Evolutionary conservation across 2,797 vertebrate species (phyloP), one percentile per base, ranked within the genome.

Genomic region (Tenualosa thibaudeaui): DNA sequence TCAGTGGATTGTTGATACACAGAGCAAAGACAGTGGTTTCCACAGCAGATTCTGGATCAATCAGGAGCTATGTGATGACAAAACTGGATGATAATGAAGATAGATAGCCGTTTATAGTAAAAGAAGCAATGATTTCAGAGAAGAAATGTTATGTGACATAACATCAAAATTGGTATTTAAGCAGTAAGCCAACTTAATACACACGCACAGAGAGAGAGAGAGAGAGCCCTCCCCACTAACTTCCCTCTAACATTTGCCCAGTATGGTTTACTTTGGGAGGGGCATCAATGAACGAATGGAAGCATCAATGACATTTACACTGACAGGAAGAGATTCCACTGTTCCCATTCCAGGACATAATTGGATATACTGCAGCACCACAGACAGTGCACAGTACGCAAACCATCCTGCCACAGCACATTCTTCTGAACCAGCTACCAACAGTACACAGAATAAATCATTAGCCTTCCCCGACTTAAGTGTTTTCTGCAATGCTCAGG

Each of bases 311-410:
- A 19, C 71, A 78, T 78, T 78, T 78, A 22, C 71, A 43, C 71
- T 78, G 71, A 78, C 71, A 78, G 58, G 58, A 62, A 62, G 71
- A 78, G 71, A 78, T 46, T 43, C 71, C 71, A 78, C 71, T 43
- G 71, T 78, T 78, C 40, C 40, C 71, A 78, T 78, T 78, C 71
- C 71, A 78, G 71, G 71, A 78, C 71, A 78, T 78, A 43, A 78
- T 78, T 78, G 71, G 71, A 46, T 78, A 46, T 78, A 78, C 71
- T 78, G 71, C 71, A 78, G 37, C 71, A 22, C 37, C 37, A 51
- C 49, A 54, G 46, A 46, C 60, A 22, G 60, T 31, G 26, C 65
- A 71, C 65, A 31, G 31, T 10, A 71, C 12, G 46, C 26, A 7
- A 46, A 22, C 40, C 71, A 78, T 78, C 40, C 71, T 40, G 31